Evolutionary conservation across 2,888 invertebrate genomes (phyloP), one percentile per base, ranked within the genome.

Genomic region (Caenorhabditis sulstoni): DNA sequence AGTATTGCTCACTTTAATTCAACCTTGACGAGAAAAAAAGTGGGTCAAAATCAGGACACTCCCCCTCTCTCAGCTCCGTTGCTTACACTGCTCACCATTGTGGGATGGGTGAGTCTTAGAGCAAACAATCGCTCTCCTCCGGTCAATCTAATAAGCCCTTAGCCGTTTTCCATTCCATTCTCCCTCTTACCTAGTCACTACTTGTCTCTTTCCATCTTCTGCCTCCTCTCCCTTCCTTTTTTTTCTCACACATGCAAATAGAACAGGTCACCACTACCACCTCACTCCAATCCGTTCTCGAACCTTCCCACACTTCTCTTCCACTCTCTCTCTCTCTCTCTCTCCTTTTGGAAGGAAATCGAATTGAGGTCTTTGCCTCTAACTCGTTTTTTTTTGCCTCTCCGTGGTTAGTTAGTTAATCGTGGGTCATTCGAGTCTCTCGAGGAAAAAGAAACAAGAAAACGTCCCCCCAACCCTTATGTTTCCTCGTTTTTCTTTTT

Each of bases 131-230:
- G 41, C n/a, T n/a, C 47, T 49, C 18, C 37, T 45, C 39, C 59
- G 58, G 73, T 65, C 58, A 64, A 73, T 64, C 73, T 73, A 73
- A 58, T 73, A 73, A 64, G 73, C 61, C 49, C 61, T 47, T 16
- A 50, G 50, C 23, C 16, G 20, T 41, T 16, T 41, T 5, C 18
- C 18, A 11, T 23, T 29, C 52, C 29, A 12, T 4, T 5, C 29
- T 3, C 29, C 7, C 7, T 29, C 29, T 7, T 29, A 29, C 29
- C 29, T 29, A 29, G 4, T 29, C 29, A 29, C 29, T 29, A 5
- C 7, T 29, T 29, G 29, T 29, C 29, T 29, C 4, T 29, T 29
- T n/a, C 29, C 29, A 4, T 11, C 11, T 52, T 52, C 18, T 37
- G 29, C 7, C 29, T 29, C n/a, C n/a, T 39, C 9, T 20, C 9